Evolutionary conservation across 2,888 invertebrate species (phyloP), one percentile per base, ranked within the genome.

Genomic region (Drosophila niveifrons): DNA sequence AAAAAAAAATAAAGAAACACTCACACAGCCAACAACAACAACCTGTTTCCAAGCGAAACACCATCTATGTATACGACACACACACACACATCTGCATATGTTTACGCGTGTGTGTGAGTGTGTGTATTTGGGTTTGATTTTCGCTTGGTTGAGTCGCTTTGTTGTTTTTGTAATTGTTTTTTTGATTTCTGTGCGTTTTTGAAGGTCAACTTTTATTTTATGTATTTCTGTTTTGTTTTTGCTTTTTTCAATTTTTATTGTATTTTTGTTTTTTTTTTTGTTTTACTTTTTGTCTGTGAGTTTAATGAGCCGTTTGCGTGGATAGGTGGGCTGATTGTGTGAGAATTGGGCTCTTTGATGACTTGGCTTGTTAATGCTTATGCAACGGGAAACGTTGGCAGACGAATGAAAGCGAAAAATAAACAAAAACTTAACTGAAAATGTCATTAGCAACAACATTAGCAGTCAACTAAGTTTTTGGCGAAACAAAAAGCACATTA

Each of bases 141-240:
- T 69, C 85, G 83, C 83, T 89, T 84, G 73, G 81, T 53, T 89
- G 88, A 68, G 74, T 67, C 29, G 72, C 73, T 75, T 66, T 82
- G 71, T 78, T 74, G 72, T 71, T 81, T 29, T 80, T 81, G 68
- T 78, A 66, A 62, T 80, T 83, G 70, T 72, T 77, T 64, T 64
- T 73, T 88, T 73, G 82, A 84, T 83, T 83, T 82, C 78, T 80
- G 81, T 83, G 86, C 82, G 82, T 88, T 82, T 82, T 88, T 82
- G 82, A 82, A 82, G 88, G 82, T 82, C 82, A 88, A 88, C 80
- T 72, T 82, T 85, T 85, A 72, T 85, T 73, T 75, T 73, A 59
- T 73, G 58, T 72, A 44, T 75, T 72, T 76, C 41, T 39, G 3
- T 56, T 50, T 44, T 43, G 11, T 17, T 29, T 34, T 58, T 13